Conservation (phyloP, 2,888 invertebrate species). For the Lepidocyrtinus sp. region DNA sequence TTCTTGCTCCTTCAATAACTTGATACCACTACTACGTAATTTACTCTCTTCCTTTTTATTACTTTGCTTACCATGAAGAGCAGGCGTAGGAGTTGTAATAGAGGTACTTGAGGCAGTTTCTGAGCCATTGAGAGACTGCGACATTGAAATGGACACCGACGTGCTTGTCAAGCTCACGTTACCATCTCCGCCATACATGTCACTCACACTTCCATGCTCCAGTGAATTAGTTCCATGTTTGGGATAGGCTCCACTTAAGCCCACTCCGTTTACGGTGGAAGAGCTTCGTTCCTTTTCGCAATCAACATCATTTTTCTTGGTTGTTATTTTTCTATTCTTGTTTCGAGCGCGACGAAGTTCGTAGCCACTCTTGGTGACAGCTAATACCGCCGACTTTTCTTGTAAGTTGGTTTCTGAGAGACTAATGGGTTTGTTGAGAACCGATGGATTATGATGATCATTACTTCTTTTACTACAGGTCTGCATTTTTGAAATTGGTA, state of each 20-base stretch:
- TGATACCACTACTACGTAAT: conserved; percentile 52
- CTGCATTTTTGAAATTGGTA: conserved; percentile 44
- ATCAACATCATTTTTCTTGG: conserved; percentile 31
- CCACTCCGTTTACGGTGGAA: conserved; percentile 10
- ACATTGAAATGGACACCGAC: conserved; percentile 58
- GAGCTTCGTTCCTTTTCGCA: conserved; percentile 22
- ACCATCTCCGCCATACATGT: conserved; percentile 52
- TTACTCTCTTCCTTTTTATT: background rate
- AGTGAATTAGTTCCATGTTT: conserved; percentile 35
- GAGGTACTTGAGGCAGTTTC: conserved; percentile 44
- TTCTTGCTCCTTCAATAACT: conserved; percentile 65
- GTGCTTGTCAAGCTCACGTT: conserved; percentile 56
- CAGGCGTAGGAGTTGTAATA: conserved; percentile 32
- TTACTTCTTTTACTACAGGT: conserved; percentile 21
- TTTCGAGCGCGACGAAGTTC: conserved; percentile 38
- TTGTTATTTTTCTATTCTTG: conserved; percentile 27
- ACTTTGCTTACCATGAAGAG: conserved; percentile 2
- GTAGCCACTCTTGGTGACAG: conserved; percentile 46
- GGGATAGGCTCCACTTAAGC: conserved; percentile 27
- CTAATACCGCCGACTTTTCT: conserved; percentile 50
- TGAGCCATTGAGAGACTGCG: conserved; percentile 60
- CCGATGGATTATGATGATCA: conserved; percentile 37
- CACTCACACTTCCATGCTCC: conserved; percentile 50
- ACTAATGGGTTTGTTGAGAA: conserved; percentile 61
- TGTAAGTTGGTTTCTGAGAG: conserved; percentile 63